These are phyloP conservation scores for Halcyon chelicuti DNA, from an alignment of 2,797 vertebrate genomes.

Conservation along the genomic window DNA sequence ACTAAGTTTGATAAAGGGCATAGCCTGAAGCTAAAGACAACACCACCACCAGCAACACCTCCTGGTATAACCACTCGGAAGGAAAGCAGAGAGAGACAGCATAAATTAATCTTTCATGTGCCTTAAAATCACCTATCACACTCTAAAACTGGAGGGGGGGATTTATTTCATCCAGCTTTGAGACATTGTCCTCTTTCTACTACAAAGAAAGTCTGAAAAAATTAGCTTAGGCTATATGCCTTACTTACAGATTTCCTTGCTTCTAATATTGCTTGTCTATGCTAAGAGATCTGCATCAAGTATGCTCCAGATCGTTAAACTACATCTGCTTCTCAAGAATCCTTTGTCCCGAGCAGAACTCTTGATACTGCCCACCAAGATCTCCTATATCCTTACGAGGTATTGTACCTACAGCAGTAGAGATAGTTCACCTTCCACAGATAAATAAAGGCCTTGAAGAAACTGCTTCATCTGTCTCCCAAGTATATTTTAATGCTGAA, in stretches of 20 bases:
- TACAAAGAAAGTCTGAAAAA: neutral
- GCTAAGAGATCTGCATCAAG: neutral
- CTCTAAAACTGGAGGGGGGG: neutral
- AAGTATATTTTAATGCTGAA: neutral
- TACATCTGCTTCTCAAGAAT: neutral
- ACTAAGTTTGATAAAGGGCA: neutral
- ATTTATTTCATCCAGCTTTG: neutral
- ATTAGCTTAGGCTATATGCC: neutral
- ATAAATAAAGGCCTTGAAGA: conserved; percentile 2
- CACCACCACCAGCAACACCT: neutral
- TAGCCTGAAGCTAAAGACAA: neutral
- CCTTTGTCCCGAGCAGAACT: neutral
- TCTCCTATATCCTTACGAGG: neutral
- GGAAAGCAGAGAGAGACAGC: neutral
- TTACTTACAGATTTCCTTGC: neutral
- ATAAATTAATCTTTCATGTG: neutral
- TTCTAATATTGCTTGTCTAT: neutral
- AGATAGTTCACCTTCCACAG: neutral
- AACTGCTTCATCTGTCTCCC: neutral
- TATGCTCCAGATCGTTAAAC: neutral
- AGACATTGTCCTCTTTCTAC: neutral
- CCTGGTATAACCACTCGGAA: neutral
- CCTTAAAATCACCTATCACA: neutral
- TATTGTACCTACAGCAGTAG: neutral
- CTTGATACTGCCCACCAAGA: neutral